Percentiles rank a stretch among this genome's conserved stretches.
Conservation (phyloP, 23 tunicate species). For the Aplidium turbinatum region DNA sequence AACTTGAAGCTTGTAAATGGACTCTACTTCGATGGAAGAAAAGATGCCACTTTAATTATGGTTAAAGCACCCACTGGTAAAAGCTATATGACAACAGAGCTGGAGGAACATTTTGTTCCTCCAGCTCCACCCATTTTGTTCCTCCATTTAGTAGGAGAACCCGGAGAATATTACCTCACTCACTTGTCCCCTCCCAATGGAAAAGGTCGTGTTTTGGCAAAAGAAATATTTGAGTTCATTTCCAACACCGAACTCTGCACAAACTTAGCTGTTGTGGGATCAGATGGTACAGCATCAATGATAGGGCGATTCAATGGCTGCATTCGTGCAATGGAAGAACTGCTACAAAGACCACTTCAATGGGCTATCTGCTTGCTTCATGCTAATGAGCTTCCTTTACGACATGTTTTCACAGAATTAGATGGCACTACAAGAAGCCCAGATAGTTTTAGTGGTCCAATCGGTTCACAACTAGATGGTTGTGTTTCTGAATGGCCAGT, state of each 20-base stretch:
- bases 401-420: conserved; percentile 30
- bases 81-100: conserved; percentile 1
- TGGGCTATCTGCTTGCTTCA: conserved; percentile 34
- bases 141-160: conserved; percentile 41
- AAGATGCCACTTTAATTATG: conserved; percentile 22
- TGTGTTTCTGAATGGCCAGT: conserved; percentile 37
- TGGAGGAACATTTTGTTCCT: conserved; percentile 30
- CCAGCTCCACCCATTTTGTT: too few species aligned
- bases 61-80: conserved; percentile 17
- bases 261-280: conserved; percentile 16
- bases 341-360: conserved; percentile 24
- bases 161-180: conserved; percentile 26
- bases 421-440: conserved; percentile 36
- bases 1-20: conserved; percentile 18
- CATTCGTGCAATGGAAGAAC: conserved; percentile 7
- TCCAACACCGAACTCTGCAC: conserved; percentile 14
- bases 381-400: conserved; percentile 25
- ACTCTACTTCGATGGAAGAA: conserved; percentile 29
- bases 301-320: conserved; percentile 28
- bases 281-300: conserved; percentile 40
- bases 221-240: conserved; percentile 26
- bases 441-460: conserved; percentile 31
- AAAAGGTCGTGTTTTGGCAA: conserved; percentile 24
- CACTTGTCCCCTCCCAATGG: conserved; percentile 38
- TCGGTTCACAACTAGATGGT: conserved; percentile 29